Base-by-base conservation (phyloP, 2,797 vertebrate genomes). In the Brachymystax lenok region DNA sequence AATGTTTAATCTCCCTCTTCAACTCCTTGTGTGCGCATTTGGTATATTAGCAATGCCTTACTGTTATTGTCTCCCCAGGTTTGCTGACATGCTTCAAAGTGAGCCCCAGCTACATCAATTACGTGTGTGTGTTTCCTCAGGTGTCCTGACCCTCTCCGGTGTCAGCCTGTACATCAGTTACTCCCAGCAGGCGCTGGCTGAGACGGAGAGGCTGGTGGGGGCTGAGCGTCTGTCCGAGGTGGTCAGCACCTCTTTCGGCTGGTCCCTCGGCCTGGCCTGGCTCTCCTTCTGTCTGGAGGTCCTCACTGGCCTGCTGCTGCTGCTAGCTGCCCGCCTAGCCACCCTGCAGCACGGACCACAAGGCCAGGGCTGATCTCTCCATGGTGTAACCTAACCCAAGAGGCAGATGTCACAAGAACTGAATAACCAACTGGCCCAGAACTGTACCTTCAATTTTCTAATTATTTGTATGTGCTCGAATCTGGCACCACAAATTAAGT, bases 181-280 rank as follows among this genome's bases (percentile, higher is more conserved):
- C 86, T 95, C 92, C 0, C 76, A 92, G 73, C 85, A 88, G 73
- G 94, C 94, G 1, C 86, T 94, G 30, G 74, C 75, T 0, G 94
- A 94, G 82, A 89, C 84, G 0, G 86, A 93, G 79, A 81, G 73
- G 52, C 85, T 79, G 77, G 87, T 92, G 1, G 92, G 92, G 0
- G 68, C 13, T 0, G 90, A 91, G 77, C 82, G 75, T 1, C 67
- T 95, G 75, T 80, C 90, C 72, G 78, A 75, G 0, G 50, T 95
- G 0, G 51, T 95, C 33, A 73, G 3, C 77, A 85, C 92, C 68
- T 86, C 92, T 69, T 95, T 94, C 0, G 92, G 95, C 86, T 95
- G 94, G 95, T 94, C 95, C 17, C 64, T 93, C 78, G 92, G 82
- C 51, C 80, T 95, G 83, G 95, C 93, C 79, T 95, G 94, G 92